A percentile compares a stretch with the other conserved stretches of the same genome.
Evolutionary conservation across 2,888 invertebrate genomes (phyloP).

Genomic region (Coelinius sp.): DNA sequence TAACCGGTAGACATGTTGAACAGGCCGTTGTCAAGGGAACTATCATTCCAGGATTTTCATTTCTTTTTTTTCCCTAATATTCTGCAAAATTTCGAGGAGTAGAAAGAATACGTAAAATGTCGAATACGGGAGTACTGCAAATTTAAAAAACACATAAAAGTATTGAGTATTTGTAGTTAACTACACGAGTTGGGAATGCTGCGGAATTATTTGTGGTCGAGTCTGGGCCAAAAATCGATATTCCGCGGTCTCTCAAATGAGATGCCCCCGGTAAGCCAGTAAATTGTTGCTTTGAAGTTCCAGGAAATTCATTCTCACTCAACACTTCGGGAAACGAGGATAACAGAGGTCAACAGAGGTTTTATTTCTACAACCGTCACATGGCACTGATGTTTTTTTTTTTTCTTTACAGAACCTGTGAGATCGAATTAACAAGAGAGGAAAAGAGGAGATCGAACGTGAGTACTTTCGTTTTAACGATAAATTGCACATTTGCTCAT

Average conservation of each 20-base stretch:
- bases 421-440: constrained; percentile 10
- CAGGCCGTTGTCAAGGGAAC: not conserved
- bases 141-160: not conserved
- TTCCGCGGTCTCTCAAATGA: constrained; percentile 15
- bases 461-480: not conserved
- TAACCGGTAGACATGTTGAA: not conserved
- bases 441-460: constrained; percentile 29
- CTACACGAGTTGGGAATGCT: constrained; percentile 5
- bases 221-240: constrained; percentile 18
- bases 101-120: not conserved
- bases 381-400: not conserved
- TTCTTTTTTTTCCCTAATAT: not conserved
- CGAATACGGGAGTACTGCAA: too few species aligned
- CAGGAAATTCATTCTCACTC: constrained; percentile 15
- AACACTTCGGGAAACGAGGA: not conserved
- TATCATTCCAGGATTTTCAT: not conserved
- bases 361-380: not conserved
- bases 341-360: not conserved
- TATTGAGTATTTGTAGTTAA: not conserved
- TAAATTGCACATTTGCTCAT: not conserved
- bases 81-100: not conserved
- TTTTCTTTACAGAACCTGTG: constrained; percentile 20
- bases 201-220: constrained; percentile 18
- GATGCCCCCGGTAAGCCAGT: constrained; percentile 17
- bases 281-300: constrained; percentile 26